phyloP scores from a whole-genome alignment of 2,113 vertebrate species.

The Rhinogobius similis region DNA sequence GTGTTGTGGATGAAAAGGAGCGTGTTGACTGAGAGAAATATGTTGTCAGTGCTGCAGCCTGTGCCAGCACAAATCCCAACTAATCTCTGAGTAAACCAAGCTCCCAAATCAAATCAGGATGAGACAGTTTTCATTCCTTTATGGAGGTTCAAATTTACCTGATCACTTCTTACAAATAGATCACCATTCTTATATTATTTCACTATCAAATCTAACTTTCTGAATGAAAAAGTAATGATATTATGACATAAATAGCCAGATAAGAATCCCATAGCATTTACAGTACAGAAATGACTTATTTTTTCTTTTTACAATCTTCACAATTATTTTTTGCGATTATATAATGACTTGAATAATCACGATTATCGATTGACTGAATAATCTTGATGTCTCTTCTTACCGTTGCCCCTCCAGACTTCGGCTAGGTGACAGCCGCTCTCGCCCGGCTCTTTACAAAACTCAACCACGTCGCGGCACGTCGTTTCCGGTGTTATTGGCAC shows the following conservation, averaged over 20 bases:
- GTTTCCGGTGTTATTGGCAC: slow-evolving; percentile 99
- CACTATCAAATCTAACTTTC: too few species aligned
- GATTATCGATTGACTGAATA: too few species aligned
- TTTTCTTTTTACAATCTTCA: too few species aligned
- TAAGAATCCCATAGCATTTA: too few species aligned
- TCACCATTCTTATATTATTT: too few species aligned
- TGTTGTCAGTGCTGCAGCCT: slow-evolving; percentile 45
- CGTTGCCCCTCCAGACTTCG: slow-evolving; percentile 96
- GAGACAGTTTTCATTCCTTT: background rate
- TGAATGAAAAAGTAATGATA: too few species aligned
- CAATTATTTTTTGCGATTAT: too few species aligned
- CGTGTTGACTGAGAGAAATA: slow-evolving; percentile 28
- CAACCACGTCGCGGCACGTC: slow-evolving; percentile 94
- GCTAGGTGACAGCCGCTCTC: slow-evolving; percentile 97
- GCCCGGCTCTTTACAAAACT: slow-evolving; percentile 98
- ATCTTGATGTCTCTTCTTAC: slow-evolving; percentile 59
- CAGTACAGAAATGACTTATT: too few species aligned
- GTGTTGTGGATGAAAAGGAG: slow-evolving; percentile 41
- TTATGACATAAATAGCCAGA: too few species aligned
- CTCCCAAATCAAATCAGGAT: slow-evolving; percentile 15
- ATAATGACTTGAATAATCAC: too few species aligned
- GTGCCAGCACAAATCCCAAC: slow-evolving; percentile 4
- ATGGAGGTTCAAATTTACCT: background rate
- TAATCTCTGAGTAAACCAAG: background rate
- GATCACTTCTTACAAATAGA: slow-evolving; percentile 23